Base-by-base conservation (phyloP, 2,888 invertebrate species). In the Cremastinae sp. region DNA sequence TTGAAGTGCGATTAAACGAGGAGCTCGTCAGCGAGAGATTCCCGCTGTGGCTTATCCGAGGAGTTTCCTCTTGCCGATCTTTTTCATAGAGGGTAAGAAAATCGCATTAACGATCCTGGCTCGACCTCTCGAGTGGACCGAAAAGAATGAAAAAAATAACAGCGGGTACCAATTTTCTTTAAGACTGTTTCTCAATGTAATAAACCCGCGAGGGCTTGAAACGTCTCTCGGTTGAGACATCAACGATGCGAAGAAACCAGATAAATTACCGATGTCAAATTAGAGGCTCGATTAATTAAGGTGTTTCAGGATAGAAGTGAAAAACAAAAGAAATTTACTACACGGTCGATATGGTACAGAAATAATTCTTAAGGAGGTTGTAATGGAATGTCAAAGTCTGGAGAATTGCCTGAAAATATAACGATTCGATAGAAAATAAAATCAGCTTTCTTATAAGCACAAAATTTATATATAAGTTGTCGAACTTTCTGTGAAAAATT, bases 101-200 rank as follows among this genome's bases (percentile, higher is more conserved):
- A 70, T 22, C 59, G 70, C 59, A 59, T 59, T 65, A 70, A 75
- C 70, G 74, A 74, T 70, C 68, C 69, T 45, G 34, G 16, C 28
- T 28, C 70, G 70, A 75, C 61, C 75, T 54, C 54, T 47, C 7
- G 16, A 9, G 20, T 38, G 34, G 2, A 34, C 45, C 5, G 28
- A 47, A 47, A 8, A 16, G 1, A 43, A 43, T 36, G 28, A 65
- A n/a, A 18, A 43, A 36, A 41, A 47, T 47, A 22, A 38, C 75
- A 34, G 68, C 72, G 62, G 72, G 75, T 75, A 75, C 61, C 75
- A 75, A 75, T 75, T 72, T 75, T 64, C 75, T 66, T 45, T 14
- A 51, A 72, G 66, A 75, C 72, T 68, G 68, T 75, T 72, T 75
- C 75, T 75, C 72, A 72, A 75, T 75, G 49, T 49, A 56, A 41